A percentile compares a stretch with the other conserved stretches of the same genome.
Evolutionary conservation across 1,140 invertebrate species (phyloP).

Genomic region (Nasonia vitripennis): DNA sequence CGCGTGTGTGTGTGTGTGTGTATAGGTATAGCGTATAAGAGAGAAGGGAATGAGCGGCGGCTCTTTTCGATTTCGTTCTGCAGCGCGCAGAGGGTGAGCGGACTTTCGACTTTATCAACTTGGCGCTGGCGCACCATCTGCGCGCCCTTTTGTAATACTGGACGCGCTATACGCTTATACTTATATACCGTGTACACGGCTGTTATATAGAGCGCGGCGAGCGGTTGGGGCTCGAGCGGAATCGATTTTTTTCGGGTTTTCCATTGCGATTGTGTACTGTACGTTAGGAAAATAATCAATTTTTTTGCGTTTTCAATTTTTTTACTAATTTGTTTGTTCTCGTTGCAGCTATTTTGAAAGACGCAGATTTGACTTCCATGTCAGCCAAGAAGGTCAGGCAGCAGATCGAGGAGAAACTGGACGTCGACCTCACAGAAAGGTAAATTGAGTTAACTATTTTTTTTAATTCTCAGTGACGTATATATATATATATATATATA

Average conservation of each 20-base stretch:
- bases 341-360: conserved; percentile 88
- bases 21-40: neutral
- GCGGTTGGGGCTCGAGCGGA: neutral
- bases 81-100: neutral
- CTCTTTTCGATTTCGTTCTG: neutral
- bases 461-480: neutral
- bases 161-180: neutral
- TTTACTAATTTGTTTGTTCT: conserved; percentile 19
- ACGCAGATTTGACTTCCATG: conserved; percentile 87
- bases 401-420: conserved; percentile 88
- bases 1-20: too few species aligned
- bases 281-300: neutral
- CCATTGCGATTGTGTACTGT: neutral
- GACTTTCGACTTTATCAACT: neutral
- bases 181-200: neutral
- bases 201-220: neutral
- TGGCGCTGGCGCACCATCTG: conserved; percentile 21
- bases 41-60: neutral
- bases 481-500: too few species aligned
- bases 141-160: conserved; percentile 39
- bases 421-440: conserved; percentile 83
- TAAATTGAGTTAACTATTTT: conserved; percentile 58
- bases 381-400: conserved; percentile 94
- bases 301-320: neutral
- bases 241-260: conserved; percentile 37